A percentile compares a stretch with the other conserved stretches of the same genome.
Evolutionary conservation across 2,113 vertebrate genomes (phyloP).

Genomic region (Takifugu flavidus): DNA sequence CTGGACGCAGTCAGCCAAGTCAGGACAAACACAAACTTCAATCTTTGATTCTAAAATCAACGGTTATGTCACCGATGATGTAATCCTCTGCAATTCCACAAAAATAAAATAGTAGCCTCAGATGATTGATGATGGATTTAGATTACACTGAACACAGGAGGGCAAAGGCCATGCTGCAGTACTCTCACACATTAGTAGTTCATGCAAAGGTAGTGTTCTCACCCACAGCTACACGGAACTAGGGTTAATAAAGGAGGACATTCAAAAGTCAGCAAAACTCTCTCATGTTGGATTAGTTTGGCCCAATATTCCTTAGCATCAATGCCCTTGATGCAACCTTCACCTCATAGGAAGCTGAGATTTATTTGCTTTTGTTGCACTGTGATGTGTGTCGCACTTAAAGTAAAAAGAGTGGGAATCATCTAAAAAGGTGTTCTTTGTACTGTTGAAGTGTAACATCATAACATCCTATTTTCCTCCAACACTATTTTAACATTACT

Average conservation of each 20-base stretch:
- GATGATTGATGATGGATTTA: not conserved
- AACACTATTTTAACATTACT: slow-evolving; percentile 76
- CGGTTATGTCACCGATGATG: not conserved
- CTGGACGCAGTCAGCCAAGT: not conserved
- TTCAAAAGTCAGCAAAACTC: slow-evolving; percentile 6
- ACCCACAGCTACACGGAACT: not conserved
- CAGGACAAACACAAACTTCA: not conserved
- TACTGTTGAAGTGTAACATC: not conserved
- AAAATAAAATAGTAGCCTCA: not conserved
- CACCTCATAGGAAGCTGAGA: too few species aligned
- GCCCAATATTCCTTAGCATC: not conserved
- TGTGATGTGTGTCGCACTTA: not conserved
- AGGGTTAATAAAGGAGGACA: slow-evolving; percentile 25
- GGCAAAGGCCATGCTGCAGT: not conserved
- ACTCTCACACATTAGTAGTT: slow-evolving; percentile 24
- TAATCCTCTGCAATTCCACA: not conserved
- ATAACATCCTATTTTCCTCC: slow-evolving; percentile 12
- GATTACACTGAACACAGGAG: not conserved
- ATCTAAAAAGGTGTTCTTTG: not conserved
- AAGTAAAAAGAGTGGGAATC: not conserved
- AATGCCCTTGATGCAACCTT: too few species aligned
- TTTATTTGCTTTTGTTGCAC: too few species aligned
- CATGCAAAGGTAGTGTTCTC: slow-evolving; percentile 19
- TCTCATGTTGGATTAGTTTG: not conserved
- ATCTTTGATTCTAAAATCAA: not conserved